Evolutionary conservation across 2,797 vertebrate species (phyloP).

Genomic region (Moxostoma hubbsi): DNA sequence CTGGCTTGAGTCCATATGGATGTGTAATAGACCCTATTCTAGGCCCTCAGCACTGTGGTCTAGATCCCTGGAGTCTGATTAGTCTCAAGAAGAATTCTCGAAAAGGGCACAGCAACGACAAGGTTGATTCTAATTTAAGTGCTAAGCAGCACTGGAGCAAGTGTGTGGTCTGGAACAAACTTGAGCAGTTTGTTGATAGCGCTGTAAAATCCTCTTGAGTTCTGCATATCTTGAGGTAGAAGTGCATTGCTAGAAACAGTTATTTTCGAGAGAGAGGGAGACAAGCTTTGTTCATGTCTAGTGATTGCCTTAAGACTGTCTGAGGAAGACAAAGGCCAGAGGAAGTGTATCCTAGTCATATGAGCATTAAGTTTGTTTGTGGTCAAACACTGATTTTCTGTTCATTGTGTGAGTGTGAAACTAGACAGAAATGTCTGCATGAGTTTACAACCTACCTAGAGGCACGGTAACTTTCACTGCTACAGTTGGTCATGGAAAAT

Average conservation of each 20-base stretch:
- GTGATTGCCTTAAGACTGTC: conserved; percentile 56
- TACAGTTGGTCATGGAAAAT: conserved; percentile 22
- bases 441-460: conserved; percentile 42
- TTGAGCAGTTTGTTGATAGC: conserved; percentile 17
- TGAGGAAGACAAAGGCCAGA: conserved; percentile 37
- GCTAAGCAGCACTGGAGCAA: conserved; percentile 14
- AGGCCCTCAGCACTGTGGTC: conserved; percentile 41
- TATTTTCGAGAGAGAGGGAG: conserved; percentile 24
- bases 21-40: conserved; percentile 53
- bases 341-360: conserved; percentile 51
- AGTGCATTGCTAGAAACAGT: conserved; percentile 35
- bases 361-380: conserved; percentile 46
- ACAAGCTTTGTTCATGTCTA: conserved; percentile 46
- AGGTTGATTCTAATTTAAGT: conserved; percentile 44
- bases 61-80: conserved; percentile 53
- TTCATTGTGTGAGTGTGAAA: conserved; percentile 28
- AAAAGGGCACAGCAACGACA: conserved; percentile 57
- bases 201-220: conserved; percentile 19
- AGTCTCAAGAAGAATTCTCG: conserved; percentile 58
- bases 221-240: conserved; percentile 29
- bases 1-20: conserved; percentile 46
- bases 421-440: conserved; percentile 36
- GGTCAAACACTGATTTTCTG: conserved; percentile 41
- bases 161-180: conserved; percentile 53
- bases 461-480: conserved; percentile 38